Evolutionary conservation across 2,888 invertebrate species (phyloP), one percentile per base, ranked within the genome.

Genomic region (Tenodera sinensis): DNA sequence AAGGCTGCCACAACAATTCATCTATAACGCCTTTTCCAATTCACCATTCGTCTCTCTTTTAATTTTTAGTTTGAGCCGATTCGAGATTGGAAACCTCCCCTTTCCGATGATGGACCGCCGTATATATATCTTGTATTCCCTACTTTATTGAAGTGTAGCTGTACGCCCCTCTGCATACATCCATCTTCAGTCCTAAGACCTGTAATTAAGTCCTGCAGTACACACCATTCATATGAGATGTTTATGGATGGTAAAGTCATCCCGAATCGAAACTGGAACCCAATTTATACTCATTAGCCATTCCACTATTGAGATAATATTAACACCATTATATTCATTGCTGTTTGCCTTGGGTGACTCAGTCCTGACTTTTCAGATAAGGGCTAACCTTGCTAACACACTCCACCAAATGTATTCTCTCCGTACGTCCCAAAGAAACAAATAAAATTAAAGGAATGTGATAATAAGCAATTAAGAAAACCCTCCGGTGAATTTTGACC

Each of bases 101-200:
- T 86, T 84, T 86, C 54, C 28, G 28, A 86, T 82, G 87, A 87
- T 83, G 83, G 87, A 87, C 82, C 83, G 83, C n/a, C 85, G 42
- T 85, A n/a, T 47, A 30, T 47, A 85, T 83, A 83, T 87, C 87
- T 87, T 34, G 27, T 83, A 83, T n/a, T 34, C 87, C n/a, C 82
- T 87, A 87, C 25, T 83, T 83, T 71, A 83, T 42, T 87, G 87
- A 87, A 87, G 87, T 83, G 83, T 82, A 30, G 82, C 30, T 84
- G 87, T 87, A 89, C 89, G 89, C 89, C 89, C 54, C 87, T 42
- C 9, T 34, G 82, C 84, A 89, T 84, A 81, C 89, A 89, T 89
- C 89, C 87, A 87, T 87, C 89, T 89, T 89, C 87, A 89, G 84
- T 81, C 34, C 81, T 54, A 84, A 89, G 87, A 84, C 84, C 89